phyloP scores from a whole-genome alignment of 2,113 vertebrate species.

The Thomomys bottae region DNA sequence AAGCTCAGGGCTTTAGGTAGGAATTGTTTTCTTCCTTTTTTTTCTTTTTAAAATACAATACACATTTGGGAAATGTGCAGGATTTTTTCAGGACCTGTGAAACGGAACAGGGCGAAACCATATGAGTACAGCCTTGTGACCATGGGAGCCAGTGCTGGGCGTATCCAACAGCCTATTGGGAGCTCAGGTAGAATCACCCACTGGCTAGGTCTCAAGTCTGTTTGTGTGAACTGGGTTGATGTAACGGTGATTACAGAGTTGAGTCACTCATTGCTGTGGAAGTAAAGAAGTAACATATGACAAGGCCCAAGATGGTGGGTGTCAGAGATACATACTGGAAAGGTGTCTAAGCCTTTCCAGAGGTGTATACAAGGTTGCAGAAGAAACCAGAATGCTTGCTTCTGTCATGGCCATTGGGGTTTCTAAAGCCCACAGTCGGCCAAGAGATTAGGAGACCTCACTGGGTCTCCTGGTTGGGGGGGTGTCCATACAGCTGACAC shows the following conservation, averaged over 20 bases:
- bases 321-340: neutral
- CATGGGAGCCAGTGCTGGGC: too few relatives aligned
- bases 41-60: neutral
- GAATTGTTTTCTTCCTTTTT: neutral
- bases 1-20: neutral
- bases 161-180: too few relatives aligned
- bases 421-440: neutral
- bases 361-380: neutral
- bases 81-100: neutral
- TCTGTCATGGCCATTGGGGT: neutral
- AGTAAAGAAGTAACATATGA: constrained; percentile 7
- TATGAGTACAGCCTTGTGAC: neutral
- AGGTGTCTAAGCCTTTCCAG: neutral
- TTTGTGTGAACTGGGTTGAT: neutral
- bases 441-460: neutral
- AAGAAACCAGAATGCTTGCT: neutral
- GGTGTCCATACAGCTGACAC: neutral
- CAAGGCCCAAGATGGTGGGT: neutral
- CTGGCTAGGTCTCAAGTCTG: neutral
- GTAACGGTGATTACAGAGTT: neutral
- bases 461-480: neutral
- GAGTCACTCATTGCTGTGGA: constrained; percentile 15
- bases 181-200: neutral
- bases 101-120: neutral
- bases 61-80: neutral